Conservation (phyloP, 2,888 invertebrate genomes). For the Germaria angustata region DNA sequence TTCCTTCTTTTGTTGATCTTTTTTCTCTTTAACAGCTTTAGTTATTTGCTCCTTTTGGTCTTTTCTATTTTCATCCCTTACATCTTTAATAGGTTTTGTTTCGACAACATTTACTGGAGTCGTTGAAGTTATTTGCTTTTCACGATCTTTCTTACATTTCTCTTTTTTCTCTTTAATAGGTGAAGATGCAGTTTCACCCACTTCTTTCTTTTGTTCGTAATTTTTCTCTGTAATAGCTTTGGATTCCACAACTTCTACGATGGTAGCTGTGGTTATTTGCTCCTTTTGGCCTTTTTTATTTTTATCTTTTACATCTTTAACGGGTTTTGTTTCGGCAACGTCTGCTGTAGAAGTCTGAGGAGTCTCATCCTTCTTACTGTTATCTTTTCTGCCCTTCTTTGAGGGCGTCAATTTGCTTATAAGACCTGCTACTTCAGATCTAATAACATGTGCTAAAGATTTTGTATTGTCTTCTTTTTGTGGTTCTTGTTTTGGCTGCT, state of each 20-base stretch:
- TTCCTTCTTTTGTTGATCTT: not conserved
- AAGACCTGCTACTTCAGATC: slow-evolving; percentile 26
- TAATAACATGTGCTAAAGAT: slow-evolving; percentile 34
- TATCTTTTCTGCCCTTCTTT: slow-evolving; percentile 70
- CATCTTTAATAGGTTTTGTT: not conserved
- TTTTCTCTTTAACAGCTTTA: not conserved
- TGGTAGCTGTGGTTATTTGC: not conserved
- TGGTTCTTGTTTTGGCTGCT: not conserved
- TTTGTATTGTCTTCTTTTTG: not conserved
- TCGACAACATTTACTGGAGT: not conserved
- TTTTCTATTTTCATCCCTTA: not conserved
- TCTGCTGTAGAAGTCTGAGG: not conserved
- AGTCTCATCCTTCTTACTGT: slow-evolving; percentile 34
- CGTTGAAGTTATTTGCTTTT: too few species aligned
- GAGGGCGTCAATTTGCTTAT: slow-evolving; percentile 61
- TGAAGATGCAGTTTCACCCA: too few species aligned
- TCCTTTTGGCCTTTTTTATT: not conserved
- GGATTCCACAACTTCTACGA: slow-evolving; percentile 71
- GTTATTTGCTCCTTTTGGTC: not conserved
- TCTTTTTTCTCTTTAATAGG: too few species aligned
- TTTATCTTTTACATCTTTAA: not conserved
- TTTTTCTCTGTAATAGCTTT: not conserved
- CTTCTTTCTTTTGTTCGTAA: not conserved
- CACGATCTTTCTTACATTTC: too few species aligned
- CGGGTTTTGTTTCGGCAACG: not conserved